phyloP scores from a whole-genome alignment of 2,888 invertebrate species.

The Trissonchulus sp. region DNA sequence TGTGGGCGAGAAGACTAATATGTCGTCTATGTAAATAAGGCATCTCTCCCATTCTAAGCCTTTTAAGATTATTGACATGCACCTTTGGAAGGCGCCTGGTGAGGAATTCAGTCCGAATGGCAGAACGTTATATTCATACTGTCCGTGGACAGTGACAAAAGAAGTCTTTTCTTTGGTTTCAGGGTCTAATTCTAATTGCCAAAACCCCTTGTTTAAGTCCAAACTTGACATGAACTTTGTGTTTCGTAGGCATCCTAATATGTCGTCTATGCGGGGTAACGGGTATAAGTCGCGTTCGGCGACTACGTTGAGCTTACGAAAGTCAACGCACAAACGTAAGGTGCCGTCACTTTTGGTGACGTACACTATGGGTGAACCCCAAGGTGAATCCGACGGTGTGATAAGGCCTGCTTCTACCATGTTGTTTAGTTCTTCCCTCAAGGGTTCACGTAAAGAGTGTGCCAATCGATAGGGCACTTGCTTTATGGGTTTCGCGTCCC shows the following conservation, averaged over 20 bases:
- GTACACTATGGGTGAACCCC: conserved; percentile 47
- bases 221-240: not conserved
- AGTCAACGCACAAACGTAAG: conserved; percentile 39
- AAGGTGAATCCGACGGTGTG: conserved; percentile 44
- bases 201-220: conserved; percentile 25
- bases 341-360: conserved; percentile 46
- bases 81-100: no score
- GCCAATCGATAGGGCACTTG: no score
- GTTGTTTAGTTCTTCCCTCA: no score
- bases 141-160: not conserved
- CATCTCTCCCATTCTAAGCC: not conserved
- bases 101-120: not conserved
- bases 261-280: conserved; percentile 32
- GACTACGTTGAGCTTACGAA: conserved; percentile 35
- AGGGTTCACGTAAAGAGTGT: no score
- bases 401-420: conserved; percentile 19
- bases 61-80: not conserved
- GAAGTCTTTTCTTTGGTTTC: not conserved
- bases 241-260: not conserved
- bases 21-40: not conserved
- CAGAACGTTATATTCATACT: not conserved
- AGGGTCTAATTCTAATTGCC: not conserved
- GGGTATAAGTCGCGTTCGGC: conserved; percentile 33
- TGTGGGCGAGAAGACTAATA: not conserved
- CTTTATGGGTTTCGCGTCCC: no score